Percentiles rank a stretch among this genome's conserved stretches.
Conservation (phyloP, 2,888 invertebrate genomes). For the Neria commutata region DNA sequence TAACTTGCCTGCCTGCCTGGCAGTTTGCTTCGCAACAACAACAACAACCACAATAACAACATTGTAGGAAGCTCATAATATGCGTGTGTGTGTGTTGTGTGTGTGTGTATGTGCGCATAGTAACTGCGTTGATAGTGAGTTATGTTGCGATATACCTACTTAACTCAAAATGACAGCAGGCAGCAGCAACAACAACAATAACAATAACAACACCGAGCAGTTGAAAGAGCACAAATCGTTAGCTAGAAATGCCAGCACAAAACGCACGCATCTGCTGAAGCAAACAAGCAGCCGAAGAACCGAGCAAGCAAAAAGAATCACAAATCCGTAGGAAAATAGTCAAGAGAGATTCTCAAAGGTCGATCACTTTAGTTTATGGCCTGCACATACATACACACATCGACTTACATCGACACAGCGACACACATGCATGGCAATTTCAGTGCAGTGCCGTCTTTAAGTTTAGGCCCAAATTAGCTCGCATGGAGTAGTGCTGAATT, state of each 20-base stretch:
- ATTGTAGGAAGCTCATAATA: too few relatives aligned
- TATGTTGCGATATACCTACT: constrained; percentile 38
- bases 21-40: constrained; percentile 37
- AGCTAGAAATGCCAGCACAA: constrained; percentile 13
- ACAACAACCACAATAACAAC: constrained; percentile 6
- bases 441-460: too few relatives aligned
- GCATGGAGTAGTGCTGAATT: too few relatives aligned
- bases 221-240: constrained; percentile 21
- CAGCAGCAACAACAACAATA: constrained; percentile 15
- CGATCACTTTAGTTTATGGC: constrained; percentile 54
- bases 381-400: constrained; percentile 33
- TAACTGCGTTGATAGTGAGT: constrained; percentile 5
- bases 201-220: constrained; percentile 17
- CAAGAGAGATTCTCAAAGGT: constrained; percentile 43
- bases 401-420: too few relatives aligned
- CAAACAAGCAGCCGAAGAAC: constrained; percentile 29
- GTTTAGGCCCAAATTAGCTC: too few relatives aligned
- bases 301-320: not conserved
- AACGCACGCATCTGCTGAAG: constrained; percentile 23
- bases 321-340: not conserved
- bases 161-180: too few relatives aligned
- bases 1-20: too few relatives aligned
- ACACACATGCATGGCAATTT: too few relatives aligned
- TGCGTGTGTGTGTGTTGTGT: not conserved
- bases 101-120: not conserved